Conservation (phyloP, 1,140 invertebrate genomes). For the Zophobas morio region DNA sequence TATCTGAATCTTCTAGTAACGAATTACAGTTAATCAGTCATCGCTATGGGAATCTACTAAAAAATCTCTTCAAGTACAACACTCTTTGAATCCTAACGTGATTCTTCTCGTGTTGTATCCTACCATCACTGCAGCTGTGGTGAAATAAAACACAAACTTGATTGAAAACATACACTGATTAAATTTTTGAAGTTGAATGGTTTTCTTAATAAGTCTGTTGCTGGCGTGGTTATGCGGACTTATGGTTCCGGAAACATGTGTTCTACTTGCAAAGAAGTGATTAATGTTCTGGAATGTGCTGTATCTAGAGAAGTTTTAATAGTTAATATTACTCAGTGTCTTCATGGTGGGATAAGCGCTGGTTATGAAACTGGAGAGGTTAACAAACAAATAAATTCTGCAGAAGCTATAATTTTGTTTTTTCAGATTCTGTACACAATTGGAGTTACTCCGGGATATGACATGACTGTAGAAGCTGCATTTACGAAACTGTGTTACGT, state of each 20-base stretch:
- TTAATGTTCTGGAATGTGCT: slow-evolving; percentile 82
- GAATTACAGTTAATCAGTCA: too few relatives aligned
- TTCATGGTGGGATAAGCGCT: slow-evolving; percentile 79
- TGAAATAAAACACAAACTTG: too few relatives aligned
- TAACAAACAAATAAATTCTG: slow-evolving; percentile 59
- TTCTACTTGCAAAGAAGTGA: slow-evolving; percentile 82
- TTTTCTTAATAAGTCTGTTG: slow-evolving; percentile 86
- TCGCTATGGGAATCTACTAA: too few relatives aligned
- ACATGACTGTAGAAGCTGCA: slow-evolving; percentile 97
- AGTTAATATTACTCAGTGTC: slow-evolving; percentile 94
- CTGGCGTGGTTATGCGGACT: slow-evolving; percentile 86
- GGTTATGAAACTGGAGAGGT: slow-evolving; percentile 89
- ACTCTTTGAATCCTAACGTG: too few relatives aligned
- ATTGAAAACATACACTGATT: not conserved
- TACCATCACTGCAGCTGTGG: too few relatives aligned
- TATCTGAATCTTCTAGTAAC: too few relatives aligned
- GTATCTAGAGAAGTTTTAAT: slow-evolving; percentile 87
- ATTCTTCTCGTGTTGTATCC: too few relatives aligned
- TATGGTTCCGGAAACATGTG: slow-evolving; percentile 96
- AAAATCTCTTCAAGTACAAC: too few relatives aligned
- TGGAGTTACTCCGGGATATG: slow-evolving; percentile 89
- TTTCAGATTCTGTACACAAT: slow-evolving; percentile 61
- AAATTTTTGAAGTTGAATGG: slow-evolving; percentile 72
- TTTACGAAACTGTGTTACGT: slow-evolving; percentile 93
- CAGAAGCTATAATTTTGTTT: not conserved